Base-by-base conservation (phyloP, 2,888 invertebrate species). In the Heliconius charithonia region DNA sequence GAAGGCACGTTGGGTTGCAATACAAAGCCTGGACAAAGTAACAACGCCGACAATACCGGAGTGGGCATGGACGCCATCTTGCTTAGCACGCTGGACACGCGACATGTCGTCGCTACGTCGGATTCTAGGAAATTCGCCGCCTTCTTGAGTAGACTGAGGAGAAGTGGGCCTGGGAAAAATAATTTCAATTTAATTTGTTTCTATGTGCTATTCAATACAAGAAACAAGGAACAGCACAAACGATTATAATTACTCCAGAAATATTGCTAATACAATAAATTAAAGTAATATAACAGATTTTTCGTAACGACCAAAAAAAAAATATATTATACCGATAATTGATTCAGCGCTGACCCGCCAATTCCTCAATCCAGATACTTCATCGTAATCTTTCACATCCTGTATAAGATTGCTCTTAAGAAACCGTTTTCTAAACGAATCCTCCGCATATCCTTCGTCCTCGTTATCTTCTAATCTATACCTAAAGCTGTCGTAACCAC, bases 1-100 rank as follows among this genome's bases (percentile, higher is more conserved):
- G 98, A 98, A 88, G 98, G 97, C 88, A 99, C 97, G 87, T 97
- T 97, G 2, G 98, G 98, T 89, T 98, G 98, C 87, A 98, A 96
- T 84, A 98, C 97, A 85, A 88, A 87, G 97, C 96, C 89, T 81
- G 98, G 97, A 86, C 98, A 98, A 81, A 99, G 95, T 70, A 99
- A 95, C 89, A 99, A 97, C 4, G 98, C 97, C 82, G 98, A 96
- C 75, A 99, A 95, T 77, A 99, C 93, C 10, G 99, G 98, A 84
- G 99, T 97, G 0, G 99, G 98, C 91, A 98, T 97, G 80, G 97
- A 96, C 9, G 98, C 97, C 83, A 99, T 95, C 83, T 98, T 96
- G 56, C 98, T 97, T 71, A 99, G 96, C 45, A 99, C 95, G 9
- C 98, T 97, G 7, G 98, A 99, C 82, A 99, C 95, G 85, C 98